phyloP scores from a whole-genome alignment of 2,888 invertebrate species.

The Agrochola lychnidis region DNA sequence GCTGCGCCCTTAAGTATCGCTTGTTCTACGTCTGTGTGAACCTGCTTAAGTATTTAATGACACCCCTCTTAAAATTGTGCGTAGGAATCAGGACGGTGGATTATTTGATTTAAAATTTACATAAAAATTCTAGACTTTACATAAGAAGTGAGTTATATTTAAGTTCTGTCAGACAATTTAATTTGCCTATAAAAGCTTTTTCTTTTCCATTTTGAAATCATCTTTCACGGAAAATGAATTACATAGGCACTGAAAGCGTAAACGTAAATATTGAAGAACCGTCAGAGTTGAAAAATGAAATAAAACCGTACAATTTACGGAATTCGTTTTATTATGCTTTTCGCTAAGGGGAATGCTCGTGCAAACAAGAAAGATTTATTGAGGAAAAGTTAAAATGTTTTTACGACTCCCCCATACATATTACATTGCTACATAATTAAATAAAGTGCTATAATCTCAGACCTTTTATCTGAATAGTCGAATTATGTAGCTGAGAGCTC shows the following conservation, averaged over 20 bases:
- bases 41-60: conserved; percentile 35
- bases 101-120: conserved; percentile 5
- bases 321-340: conserved; percentile 55
- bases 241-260: conserved; percentile 7
- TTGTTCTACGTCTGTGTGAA: conserved; percentile 38
- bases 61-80: conserved; percentile 25
- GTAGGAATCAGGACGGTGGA: conserved; percentile 3
- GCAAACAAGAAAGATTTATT: conserved; percentile 61
- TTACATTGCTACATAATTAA: conserved; percentile 55
- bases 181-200: conserved; percentile 29
- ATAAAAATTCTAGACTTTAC: background rate
- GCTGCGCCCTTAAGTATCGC: conserved; percentile 37
- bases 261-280: conserved; percentile 41
- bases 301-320: conserved; percentile 22
- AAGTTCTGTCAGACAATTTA: background rate
- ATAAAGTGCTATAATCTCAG: conserved; percentile 55
- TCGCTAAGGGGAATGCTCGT: conserved; percentile 33
- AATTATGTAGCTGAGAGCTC: conserved; percentile 46
- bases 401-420: conserved; percentile 49
- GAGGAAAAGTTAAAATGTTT: conserved; percentile 59
- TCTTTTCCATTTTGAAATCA: conserved; percentile 2
- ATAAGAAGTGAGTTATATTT: background rate
- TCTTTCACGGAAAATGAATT: conserved; percentile 32
- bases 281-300: conserved; percentile 43
- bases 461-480: conserved; percentile 41